Conservation (phyloP, 2,113 vertebrate species). For the Emydocephalus ijimae region DNA sequence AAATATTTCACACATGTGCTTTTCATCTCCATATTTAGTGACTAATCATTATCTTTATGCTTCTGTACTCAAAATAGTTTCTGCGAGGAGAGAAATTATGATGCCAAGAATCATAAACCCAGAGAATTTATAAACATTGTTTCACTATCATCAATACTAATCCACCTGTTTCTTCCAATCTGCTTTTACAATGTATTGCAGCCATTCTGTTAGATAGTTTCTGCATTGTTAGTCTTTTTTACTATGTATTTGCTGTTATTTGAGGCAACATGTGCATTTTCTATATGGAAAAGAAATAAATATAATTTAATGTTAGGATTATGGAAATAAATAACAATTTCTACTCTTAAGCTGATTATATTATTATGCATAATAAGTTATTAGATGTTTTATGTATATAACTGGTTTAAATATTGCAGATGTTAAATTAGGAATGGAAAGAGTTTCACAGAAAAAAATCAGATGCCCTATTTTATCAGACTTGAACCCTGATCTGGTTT, state of each 20-base stretch:
- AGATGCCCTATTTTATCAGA: background rate
- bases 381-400: slow-evolving; percentile 18
- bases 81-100: slow-evolving; percentile 53
- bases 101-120: slow-evolving; percentile 31
- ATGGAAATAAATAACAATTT: slow-evolving; percentile 53
- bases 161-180: slow-evolving; percentile 26
- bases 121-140: slow-evolving; percentile 1
- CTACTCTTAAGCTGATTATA: slow-evolving; percentile 33
- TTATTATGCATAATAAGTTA: slow-evolving; percentile 30
- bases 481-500: background rate
- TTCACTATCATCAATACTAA: slow-evolving; percentile 2
- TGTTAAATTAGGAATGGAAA: background rate
- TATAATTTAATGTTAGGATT: slow-evolving; percentile 33
- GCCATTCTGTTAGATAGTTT: slow-evolving; percentile 43
- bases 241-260: slow-evolving; percentile 41
- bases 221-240: slow-evolving; percentile 44
- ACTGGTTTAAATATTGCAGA: background rate
- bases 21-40: slow-evolving; percentile 50
- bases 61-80: slow-evolving; percentile 49
- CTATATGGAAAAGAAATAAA: slow-evolving; percentile 34
- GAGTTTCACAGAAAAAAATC: background rate
- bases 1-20: slow-evolving; percentile 47
- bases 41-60: slow-evolving; percentile 34
- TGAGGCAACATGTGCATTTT: slow-evolving; percentile 36
- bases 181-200: slow-evolving; percentile 42